Base-by-base conservation (phyloP, 2,888 invertebrate species). In the Xestobium rufovillosum region DNA sequence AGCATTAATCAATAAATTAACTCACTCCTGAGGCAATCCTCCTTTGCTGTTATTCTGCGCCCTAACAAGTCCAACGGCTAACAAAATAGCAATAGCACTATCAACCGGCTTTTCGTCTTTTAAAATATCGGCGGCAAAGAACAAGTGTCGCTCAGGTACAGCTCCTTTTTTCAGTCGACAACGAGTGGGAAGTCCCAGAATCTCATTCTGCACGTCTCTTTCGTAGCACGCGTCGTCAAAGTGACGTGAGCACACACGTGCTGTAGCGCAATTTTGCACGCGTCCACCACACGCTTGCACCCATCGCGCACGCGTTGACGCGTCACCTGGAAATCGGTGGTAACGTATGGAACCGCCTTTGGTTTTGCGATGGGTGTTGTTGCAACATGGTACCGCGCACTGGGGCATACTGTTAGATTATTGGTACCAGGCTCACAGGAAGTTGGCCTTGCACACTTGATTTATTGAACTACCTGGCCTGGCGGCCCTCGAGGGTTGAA, bases 251-350 rank as follows among this genome's bases (percentile, higher is more conserved):
- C 73, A 73, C 48, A 73, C 67, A 34, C 71, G 63, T 4, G 73
- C 73, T 3, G 73, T 73, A 34, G 71, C 66, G 45, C 71, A 71
- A 57, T 74, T 74, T 41, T 64, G 62, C 37, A 70, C 65, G 44
- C 58, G 59, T 42, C 72, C 68, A 26, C 73, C 72, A 56, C 73
- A 73, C 16, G 70, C 70, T 47, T 65, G 59, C 28, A 73, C 60
- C 73, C 73, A 73, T 36, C 63, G 60, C 33, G 64, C 57, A 34
- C 73, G 68, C 28, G 70, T 70, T 51, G 62, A 61, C 46, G 65
- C 63, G 57, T 72, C 72, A 45, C 71, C 70, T 17, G 73, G 73
- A 57, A 73, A 73, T 45, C 73, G 70, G 57, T 73, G 73, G 60
- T 74, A 74, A 37, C 72, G 68, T 43, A 74, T 69, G 39, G 71